Base-by-base conservation (phyloP, 2,113 vertebrate species). In the Chaetodon auriga region DNA sequence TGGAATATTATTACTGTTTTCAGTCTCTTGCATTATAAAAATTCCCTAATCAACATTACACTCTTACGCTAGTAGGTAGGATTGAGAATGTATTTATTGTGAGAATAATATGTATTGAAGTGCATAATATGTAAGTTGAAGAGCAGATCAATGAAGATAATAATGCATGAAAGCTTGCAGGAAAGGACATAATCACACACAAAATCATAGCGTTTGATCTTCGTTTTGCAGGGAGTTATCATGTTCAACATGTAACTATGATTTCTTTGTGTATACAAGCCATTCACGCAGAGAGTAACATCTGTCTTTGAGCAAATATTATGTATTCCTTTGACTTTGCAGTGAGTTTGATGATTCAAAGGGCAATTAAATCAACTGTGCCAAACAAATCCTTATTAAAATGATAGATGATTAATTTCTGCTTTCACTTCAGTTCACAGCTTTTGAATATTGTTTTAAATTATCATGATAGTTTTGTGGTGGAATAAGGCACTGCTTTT, bases 331-430 rank as follows among this genome's bases (percentile, higher is more conserved):
- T 63, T 58, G 58, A 46, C 51, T 30, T 45, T 9, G 57, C 12
- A 45, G 53, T 5, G 51, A 36, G 58, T 76, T 53, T 45, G 45
- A 43, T 36, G 62, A 78, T 65, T 77, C 46, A 75, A 70, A 63
- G 46, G 38, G 41, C 65, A 75, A 71, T 79, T 75, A 68, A 12
- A 79, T 43, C 12, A 18, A 51, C 38, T 57, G 48, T 62, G 66
- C 25, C 51, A 65, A 78, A 75, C 45, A 61, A 30, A 68, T 78
- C 61, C 55, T 45, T 64, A 80, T 73, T 83, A 58, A 68, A 80
- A 36, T 53, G 61, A 53, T 30, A 30, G 15, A 60, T 61, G 30
- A 65, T 36, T 62, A 4, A 83, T 54, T 57, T n/a, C 36, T 46
- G 19, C 30, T n/a, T 55, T 68, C n/a, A 68, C 38, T 60, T 58